Base-by-base conservation (phyloP, 2,797 vertebrate genomes). In the Pipistrellus pipistrellus region DNA sequence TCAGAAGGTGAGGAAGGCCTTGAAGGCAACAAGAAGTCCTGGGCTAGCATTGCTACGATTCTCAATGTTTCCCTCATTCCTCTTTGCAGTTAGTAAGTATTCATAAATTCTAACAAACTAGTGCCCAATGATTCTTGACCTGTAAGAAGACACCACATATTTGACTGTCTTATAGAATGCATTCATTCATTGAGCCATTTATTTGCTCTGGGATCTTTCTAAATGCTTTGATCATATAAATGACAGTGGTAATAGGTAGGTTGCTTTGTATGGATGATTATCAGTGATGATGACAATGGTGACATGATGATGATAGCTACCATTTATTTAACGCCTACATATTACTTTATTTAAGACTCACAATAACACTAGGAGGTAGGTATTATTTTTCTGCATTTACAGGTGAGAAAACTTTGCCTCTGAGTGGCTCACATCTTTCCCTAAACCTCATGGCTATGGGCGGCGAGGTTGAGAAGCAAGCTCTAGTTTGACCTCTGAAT, bases 121-220 rank as follows among this genome's bases (percentile, higher is more conserved):
- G 32, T 75, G 89, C 95, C 71, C 51, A 77, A 7, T 94, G 71
- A 69, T 44, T 77, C 73, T 89, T 87, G 14, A 32, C 12, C 57
- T 30, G 17, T 57, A 62, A 85, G 82, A 44, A 77, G 55, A 72
- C 0, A 48, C 0, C 35, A 73, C 20, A 21, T 38, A 23, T 76
- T 72, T 89, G 32, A 17, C 21, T 66, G 23, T 91, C 69, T 62
- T 44, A 57, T 0, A 32, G 12, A 9, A 73, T n/a, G 13, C 13
- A 66, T 6, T 46, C 30, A 20, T 25, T 57, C 14, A 78, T 12
- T 32, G 23, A 41, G 10, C 88, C 25, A 17, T 53, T 75, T 81
- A 66, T 23, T 64, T 12, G 72, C 53, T 64, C 69, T 93, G 35
- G n/a, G 20, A 41, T 69, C 41, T 82, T 84, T 81, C 62, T 73